Base-by-base conservation (phyloP, 2,797 vertebrate species). In the Aselliscus stoliczkanus region DNA sequence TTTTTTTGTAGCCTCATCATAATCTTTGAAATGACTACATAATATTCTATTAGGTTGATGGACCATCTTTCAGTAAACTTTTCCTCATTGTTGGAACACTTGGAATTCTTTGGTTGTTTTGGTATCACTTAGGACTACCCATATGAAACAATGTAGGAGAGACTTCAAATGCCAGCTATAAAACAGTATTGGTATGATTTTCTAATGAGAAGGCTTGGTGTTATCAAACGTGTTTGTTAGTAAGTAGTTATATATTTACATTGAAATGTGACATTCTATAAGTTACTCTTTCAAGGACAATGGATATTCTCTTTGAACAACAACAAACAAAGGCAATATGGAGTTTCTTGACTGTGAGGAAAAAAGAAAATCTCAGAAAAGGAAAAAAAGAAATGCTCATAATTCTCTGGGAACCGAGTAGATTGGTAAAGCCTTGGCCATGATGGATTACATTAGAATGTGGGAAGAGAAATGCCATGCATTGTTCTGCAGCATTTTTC, bases 391-490 rank as follows among this genome's bases (percentile, higher is more conserved):
- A 83, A 65, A 50, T 79, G 13, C 6, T 62, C 50, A 72, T 27
- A 92, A 64, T 37, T 93, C 73, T 96, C 79, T 44, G 20, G 23
- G 42, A 96, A 72, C 12, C 12, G 17, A 67, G n/a, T 0, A 58
- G 29, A 95, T 25, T 88, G 75, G 69, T 80, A 70, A 81, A 42
- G 13, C 62, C 62, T 86, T 64, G 31, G 29, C 39, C 54, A 9
- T 89, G 86, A 95, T 91, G 65, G n/a, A 96, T 95, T 89, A 65
- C 67, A 25, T 70, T 91, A 93, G 90, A 88, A 89, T 42, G 81
- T 84, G 31, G 75, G 70, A 50, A 94, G 88, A 97, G 83, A 97
- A 97, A 97, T 96, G 47, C 88, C 95, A 96, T 11, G 15, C 67
- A 60, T 88, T 73, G 8, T 65, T 97, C 29, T 75, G 11, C 8